These are phyloP conservation scores for Sclerodermus sp. DNA, from an alignment of 2,888 invertebrate genomes.

Conservation along the genomic window DNA sequence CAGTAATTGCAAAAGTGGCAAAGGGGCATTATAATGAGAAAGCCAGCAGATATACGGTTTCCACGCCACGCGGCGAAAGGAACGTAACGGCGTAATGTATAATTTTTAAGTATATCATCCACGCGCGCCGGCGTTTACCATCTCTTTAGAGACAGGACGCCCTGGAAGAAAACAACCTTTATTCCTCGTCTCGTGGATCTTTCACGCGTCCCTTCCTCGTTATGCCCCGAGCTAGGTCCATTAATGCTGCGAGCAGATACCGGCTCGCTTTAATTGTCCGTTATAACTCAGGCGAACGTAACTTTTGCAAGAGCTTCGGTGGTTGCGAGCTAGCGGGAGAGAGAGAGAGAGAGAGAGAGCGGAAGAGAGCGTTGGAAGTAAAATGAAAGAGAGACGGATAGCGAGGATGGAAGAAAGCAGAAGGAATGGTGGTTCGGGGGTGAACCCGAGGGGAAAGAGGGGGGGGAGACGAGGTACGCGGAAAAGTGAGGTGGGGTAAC, in stretches of 20 bases:
- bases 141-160: no score
- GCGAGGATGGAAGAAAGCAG: slow-evolving; percentile 6
- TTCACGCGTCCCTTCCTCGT: slow-evolving; percentile 20
- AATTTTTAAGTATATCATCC: no score
- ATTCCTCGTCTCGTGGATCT: slow-evolving; percentile 15
- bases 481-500: slow-evolving; percentile 9
- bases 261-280: slow-evolving; percentile 32
- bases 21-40: no score
- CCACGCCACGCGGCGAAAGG: no score
- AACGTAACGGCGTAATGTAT: no score
- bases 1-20: no score
- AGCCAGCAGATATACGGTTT: no score
- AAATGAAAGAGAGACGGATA: slow-evolving; percentile 5
- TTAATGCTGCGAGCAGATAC: slow-evolving; percentile 26
- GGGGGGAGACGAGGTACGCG: slow-evolving; percentile 1
- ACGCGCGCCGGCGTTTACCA: no score
- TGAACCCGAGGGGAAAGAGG: slow-evolving; percentile 1
- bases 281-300: slow-evolving; percentile 33
- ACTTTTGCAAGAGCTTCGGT: slow-evolving; percentile 23
- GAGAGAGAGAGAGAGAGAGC: no score
- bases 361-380: neutral
- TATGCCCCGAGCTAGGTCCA: slow-evolving; percentile 8
- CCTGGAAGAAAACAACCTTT: no score
- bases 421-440: no score
- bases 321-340: no score